A percentile compares a stretch with the other conserved stretches of the same genome.
These are phyloP conservation scores for Drosophila parvula DNA, from an alignment of 1,140 invertebrate genomes.

Conservation along the genomic window DNA sequence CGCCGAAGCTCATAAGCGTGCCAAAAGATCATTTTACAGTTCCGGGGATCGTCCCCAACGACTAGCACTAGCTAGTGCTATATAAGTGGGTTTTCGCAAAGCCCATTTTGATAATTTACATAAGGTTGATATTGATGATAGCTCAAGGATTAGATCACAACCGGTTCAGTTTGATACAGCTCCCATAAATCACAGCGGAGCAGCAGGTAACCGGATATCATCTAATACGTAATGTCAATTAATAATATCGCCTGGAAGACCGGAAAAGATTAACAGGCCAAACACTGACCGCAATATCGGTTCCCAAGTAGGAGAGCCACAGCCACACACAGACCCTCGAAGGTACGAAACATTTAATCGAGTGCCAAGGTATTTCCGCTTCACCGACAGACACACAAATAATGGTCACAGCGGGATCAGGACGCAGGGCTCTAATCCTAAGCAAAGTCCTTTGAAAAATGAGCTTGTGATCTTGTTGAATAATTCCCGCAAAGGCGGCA, in stretches of 20 bases:
- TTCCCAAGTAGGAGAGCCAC: slow-evolving; percentile 9
- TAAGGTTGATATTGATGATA: neutral
- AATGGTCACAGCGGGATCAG: neutral
- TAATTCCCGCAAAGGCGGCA: slow-evolving; percentile 37
- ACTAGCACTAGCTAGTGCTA: neutral
- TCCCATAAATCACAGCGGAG: slow-evolving; percentile 16
- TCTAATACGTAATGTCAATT: slow-evolving; percentile 48
- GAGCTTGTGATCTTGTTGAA: slow-evolving; percentile 76
- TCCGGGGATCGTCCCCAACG: neutral
- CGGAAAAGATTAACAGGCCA: slow-evolving; percentile 67
- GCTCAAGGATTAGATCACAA: neutral
- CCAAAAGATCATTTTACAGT: slow-evolving; percentile 21
- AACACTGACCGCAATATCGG: slow-evolving; percentile 44
- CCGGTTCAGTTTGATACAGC: neutral
- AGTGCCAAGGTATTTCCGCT: slow-evolving; percentile 58
- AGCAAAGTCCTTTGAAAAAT: slow-evolving; percentile 63
- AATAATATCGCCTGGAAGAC: slow-evolving; percentile 50
- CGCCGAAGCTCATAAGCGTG: slow-evolving; percentile 43
- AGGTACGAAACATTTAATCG: slow-evolving; percentile 58
- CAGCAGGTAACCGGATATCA: slow-evolving; percentile 25
- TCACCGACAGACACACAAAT: slow-evolving; percentile 6
- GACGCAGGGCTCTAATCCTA: neutral
- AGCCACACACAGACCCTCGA: slow-evolving; percentile 16
- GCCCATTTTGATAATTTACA: slow-evolving; percentile 41
- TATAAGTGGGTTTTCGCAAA: slow-evolving; percentile 32